A percentile compares a stretch with the other conserved stretches of the same genome.
These are phyloP conservation scores for Hydra vulgaris DNA, from an alignment of 30 jellyfish, hydroid and myxozoan genomes.

Conservation along the genomic window DNA sequence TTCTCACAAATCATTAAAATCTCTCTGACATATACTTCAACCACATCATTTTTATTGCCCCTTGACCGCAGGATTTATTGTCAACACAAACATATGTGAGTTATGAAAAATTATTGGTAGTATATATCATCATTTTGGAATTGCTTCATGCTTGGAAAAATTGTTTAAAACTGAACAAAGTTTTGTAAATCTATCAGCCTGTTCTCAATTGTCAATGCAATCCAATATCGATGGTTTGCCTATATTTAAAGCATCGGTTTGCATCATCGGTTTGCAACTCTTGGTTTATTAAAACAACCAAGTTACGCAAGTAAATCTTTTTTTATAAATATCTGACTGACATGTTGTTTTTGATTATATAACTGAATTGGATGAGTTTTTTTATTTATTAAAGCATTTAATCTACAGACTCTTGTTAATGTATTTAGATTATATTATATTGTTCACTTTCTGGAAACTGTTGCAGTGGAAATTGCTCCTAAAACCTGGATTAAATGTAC, in stretches of 20 bases:
- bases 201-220: neutral
- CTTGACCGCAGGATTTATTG: neutral
- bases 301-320: neutral
- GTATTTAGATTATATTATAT: neutral
- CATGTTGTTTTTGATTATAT: too few relatives aligned
- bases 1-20: neutral
- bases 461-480: neutral
- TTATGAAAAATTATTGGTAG: neutral
- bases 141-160: neutral
- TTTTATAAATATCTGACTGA: too few relatives aligned
- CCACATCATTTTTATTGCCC: neutral
- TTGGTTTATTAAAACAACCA: neutral
- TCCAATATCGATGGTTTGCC: neutral
- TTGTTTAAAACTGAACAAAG: neutral
- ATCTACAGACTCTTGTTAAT: too few relatives aligned
- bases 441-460: neutral
- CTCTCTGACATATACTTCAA: neutral
- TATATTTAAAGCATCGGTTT: neutral
- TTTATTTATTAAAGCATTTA: too few relatives aligned
- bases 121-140: neutral
- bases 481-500: neutral
- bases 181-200: neutral
- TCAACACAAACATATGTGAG: neutral
- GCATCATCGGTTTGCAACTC: neutral
- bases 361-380: too few relatives aligned